Conservation (phyloP, 2,797 vertebrate species). For the Emys orbicularis region DNA sequence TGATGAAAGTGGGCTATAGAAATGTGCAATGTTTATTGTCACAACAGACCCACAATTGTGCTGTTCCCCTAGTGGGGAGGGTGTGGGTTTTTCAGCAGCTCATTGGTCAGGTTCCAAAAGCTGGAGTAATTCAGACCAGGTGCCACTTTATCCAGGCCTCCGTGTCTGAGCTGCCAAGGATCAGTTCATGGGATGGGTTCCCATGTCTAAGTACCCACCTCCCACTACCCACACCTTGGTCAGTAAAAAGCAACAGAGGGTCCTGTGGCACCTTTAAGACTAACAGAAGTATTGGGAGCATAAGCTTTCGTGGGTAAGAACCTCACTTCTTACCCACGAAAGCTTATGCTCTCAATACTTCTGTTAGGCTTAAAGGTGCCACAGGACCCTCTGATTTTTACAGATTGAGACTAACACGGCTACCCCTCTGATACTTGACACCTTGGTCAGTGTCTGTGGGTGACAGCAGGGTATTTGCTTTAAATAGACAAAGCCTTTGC, state of each 20-base stretch:
- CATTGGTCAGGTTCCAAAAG: background rate
- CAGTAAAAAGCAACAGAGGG: background rate
- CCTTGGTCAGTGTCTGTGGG: conserved; percentile 59
- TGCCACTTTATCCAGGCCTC: background rate
- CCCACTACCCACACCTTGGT: conserved; percentile 15
- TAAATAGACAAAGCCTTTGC: conserved; percentile 49
- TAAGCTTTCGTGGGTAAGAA: no score
- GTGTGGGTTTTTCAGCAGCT: background rate
- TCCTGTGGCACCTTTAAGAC: no score
- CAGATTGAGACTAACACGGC: no score
- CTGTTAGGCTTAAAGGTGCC: no score
- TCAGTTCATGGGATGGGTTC: conserved; percentile 33
- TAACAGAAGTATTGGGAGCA: no score
- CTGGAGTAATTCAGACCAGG: background rate
- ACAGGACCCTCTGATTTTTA: no score
- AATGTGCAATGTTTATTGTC: background rate
- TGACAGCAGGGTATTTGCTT: conserved; percentile 65
- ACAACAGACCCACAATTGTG: background rate
- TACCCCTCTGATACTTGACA: background rate
- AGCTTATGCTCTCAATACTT: no score
- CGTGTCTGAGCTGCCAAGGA: conserved; percentile 25
- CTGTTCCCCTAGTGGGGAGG: background rate
- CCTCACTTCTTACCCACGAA: no score
- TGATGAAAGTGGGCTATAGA: background rate
- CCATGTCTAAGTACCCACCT: conserved; percentile 2